phyloP scores from a whole-genome alignment of 2,113 vertebrate species.

The Lagopus muta region DNA sequence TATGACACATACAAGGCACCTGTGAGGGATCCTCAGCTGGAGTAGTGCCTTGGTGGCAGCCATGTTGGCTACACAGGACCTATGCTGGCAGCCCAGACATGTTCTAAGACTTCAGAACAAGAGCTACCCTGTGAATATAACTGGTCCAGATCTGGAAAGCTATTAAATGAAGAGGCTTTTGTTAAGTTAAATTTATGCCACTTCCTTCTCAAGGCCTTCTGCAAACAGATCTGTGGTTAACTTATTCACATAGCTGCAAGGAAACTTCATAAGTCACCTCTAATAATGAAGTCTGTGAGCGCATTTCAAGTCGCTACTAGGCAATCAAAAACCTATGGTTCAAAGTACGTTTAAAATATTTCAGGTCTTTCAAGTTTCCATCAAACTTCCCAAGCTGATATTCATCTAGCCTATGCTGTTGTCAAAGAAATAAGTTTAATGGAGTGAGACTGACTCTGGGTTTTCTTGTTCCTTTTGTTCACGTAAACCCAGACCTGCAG shows the following conservation, averaged over 20 bases:
- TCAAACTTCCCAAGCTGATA: constrained; percentile 13
- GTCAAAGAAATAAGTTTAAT: constrained; percentile 61
- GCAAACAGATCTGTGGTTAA: constrained; percentile 8
- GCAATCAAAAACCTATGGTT: constrained; percentile 41
- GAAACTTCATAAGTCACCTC: constrained; percentile 18
- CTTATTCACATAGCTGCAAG: background rate
- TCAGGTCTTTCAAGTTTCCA: constrained; percentile 31
- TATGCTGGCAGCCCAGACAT: background rate
- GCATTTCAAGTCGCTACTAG: constrained; percentile 36
- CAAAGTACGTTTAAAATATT: constrained; percentile 17
- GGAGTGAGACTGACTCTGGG: constrained; percentile 1
- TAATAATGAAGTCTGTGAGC: constrained; percentile 29
- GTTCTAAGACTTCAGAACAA: background rate
- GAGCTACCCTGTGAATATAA: background rate
- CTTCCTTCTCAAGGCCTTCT: constrained; percentile 10
- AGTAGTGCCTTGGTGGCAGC: background rate
- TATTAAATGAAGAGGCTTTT: background rate
- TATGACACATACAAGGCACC: rapidly evolving
- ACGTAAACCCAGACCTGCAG: background rate
- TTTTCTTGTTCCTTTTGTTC: constrained; percentile 14
- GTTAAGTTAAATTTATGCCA: background rate
- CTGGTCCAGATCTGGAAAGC: background rate
- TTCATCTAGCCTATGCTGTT: constrained; percentile 28
- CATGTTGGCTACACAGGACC: background rate
- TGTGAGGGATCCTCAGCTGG: background rate